Evolutionary conservation across 2,888 invertebrate genomes (phyloP).

Genomic region (Nephrotoma guestfalica): DNA sequence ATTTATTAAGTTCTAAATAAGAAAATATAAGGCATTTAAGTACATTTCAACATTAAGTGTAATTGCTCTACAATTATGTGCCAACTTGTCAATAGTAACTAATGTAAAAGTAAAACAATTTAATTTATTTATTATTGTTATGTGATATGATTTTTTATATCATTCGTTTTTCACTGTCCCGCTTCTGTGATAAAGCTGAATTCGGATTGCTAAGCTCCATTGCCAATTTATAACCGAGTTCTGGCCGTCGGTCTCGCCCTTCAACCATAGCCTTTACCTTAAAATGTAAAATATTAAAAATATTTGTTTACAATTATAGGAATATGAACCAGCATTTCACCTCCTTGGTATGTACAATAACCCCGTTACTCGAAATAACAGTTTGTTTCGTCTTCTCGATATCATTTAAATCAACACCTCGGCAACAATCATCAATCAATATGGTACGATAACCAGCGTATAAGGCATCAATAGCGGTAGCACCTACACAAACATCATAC

Average conservation of each 20-base stretch:
- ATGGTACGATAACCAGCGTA: slow-evolving; percentile 82
- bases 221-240: slow-evolving; percentile 77
- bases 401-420: slow-evolving; percentile 73
- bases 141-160: background rate
- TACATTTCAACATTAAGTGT: background rate
- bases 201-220: slow-evolving; percentile 59
- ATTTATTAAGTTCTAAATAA: background rate
- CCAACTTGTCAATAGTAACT: background rate
- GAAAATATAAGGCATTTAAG: background rate
- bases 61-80: background rate
- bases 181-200: slow-evolving; percentile 4
- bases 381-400: slow-evolving; percentile 70
- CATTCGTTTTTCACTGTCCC: background rate
- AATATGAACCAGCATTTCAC: slow-evolving; percentile 25
- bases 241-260: slow-evolving; percentile 72
- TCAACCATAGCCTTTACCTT: slow-evolving; percentile 72
- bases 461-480: slow-evolving; percentile 78
- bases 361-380: slow-evolving; percentile 59
- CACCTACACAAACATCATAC: slow-evolving; percentile 88
- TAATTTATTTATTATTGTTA: background rate
- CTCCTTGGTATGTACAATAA: slow-evolving; percentile 64
- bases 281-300: background rate
- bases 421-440: slow-evolving; percentile 77
- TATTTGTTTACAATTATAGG: background rate
- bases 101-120: background rate